These are phyloP conservation scores for Drosophila maculinotata DNA, from an alignment of 2,888 invertebrate species.

Conservation along the genomic window DNA sequence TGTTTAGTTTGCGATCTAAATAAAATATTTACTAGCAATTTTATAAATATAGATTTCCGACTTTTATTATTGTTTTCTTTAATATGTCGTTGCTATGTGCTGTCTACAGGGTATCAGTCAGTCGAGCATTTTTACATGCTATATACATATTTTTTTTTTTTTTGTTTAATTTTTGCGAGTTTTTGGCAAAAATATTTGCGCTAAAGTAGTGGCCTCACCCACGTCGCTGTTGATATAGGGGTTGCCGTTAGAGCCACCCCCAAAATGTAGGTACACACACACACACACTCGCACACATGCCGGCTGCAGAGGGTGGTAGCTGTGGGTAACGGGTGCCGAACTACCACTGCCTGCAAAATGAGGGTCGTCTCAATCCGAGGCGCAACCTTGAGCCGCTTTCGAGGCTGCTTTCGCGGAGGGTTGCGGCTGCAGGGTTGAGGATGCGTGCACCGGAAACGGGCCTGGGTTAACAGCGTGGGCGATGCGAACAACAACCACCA, in stretches of 20 bases:
- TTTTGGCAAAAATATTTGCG: slow-evolving; percentile 36
- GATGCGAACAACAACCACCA: slow-evolving; percentile 18
- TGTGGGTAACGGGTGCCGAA: slow-evolving; percentile 5
- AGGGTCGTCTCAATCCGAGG: slow-evolving; percentile 49
- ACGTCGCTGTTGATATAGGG: slow-evolving; percentile 27
- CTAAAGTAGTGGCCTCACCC: slow-evolving; percentile 29
- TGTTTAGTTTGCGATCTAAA: too few species aligned
- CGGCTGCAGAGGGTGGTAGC: slow-evolving; percentile 17
- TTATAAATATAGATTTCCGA: too few species aligned
- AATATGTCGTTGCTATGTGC: too few species aligned
- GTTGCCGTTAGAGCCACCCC: slow-evolving; percentile 28
- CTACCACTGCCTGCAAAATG: slow-evolving; percentile 15
- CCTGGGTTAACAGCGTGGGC: slow-evolving; percentile 58
- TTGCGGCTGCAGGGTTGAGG: slow-evolving; percentile 2
- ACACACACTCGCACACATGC: neutral
- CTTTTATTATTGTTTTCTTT: too few species aligned
- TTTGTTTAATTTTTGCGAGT: slow-evolving; percentile 26
- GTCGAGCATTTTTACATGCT: neutral
- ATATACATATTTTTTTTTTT: neutral
- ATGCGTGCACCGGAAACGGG: slow-evolving; percentile 38
- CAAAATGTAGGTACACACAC: slow-evolving; percentile 1
- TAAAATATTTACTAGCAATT: too few species aligned
- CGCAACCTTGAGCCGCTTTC: slow-evolving; percentile 32
- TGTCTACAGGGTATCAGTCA: neutral
- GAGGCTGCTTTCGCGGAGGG: neutral